Percentiles rank a stretch among this genome's conserved stretches.
These are phyloP conservation scores for Philereme vetulata DNA, from an alignment of 2,888 invertebrate genomes.

Conservation along the genomic window DNA sequence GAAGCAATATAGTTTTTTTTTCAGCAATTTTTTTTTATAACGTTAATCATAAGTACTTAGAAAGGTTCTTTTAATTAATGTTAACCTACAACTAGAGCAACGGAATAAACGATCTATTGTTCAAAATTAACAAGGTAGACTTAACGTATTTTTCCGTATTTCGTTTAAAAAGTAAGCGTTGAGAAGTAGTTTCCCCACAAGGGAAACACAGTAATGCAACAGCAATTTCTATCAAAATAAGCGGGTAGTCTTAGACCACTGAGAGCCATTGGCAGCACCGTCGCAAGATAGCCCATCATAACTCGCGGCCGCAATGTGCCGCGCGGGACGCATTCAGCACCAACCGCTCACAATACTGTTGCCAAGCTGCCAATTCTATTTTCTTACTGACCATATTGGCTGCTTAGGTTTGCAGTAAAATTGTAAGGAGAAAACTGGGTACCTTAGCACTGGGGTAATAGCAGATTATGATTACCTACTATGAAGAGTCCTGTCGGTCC, in stretches of 20 bases:
- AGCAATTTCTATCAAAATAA: conserved; percentile 39
- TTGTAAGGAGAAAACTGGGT: no score
- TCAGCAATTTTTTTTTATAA: no score
- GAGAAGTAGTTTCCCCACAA: conserved; percentile 1
- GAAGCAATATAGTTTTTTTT: no score
- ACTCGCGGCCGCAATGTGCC: conserved; percentile 63
- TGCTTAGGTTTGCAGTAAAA: conserved; percentile 30
- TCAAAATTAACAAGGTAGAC: no score
- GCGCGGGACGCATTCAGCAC: conserved; percentile 77
- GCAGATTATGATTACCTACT: no score
- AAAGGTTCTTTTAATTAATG: no score
- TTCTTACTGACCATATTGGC: conserved; percentile 74
- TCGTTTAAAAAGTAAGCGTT: neutral
- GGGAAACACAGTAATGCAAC: conserved; percentile 26
- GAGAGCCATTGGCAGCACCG: conserved; percentile 38
- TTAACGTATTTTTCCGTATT: no score
- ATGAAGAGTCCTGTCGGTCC: no score
- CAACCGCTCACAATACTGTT: conserved; percentile 44
- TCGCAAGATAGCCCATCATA: conserved; percentile 56
- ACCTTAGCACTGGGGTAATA: no score
- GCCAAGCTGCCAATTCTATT: conserved; percentile 71
- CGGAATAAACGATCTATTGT: no score
- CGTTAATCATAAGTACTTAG: no score
- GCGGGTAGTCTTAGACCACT: conserved; percentile 30
- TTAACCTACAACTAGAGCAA: no score